Evolutionary conservation across 2,888 invertebrate species (phyloP), one percentile per base, ranked within the genome.

Genomic region (Folsomia candida): DNA sequence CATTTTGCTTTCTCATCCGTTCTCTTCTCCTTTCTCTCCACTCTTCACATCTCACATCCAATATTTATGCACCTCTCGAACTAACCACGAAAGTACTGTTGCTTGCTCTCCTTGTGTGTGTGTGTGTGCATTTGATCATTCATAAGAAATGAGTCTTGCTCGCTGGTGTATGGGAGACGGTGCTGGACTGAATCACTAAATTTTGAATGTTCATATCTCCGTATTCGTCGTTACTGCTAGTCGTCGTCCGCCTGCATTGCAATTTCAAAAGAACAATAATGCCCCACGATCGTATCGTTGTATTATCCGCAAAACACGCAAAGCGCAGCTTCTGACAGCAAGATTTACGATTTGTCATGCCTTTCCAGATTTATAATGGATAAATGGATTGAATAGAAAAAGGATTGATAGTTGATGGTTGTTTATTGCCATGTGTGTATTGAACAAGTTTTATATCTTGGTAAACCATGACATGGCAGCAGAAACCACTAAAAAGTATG

Each of bases 311-410:
- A 59, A 51, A 54, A 47, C 68, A 68, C 68, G 63, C 62, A 57
- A 67, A 68, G 63, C 62, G 54, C 63, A 68, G 60, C 51, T 51
- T 28, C 51, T 47, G 51, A 64, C 54, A 59, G 51, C 28, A 65
- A 69, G 69, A 69, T 69, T 69, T 69, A 69, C 63, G 57, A 64
- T 69, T 63, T 69, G 69, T 69, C 69, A 63, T 64, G 20, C 27
- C 27, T 28, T 24, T 20, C 27, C 20, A 28, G 29, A 28, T 61
- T 61, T 61, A 67, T 71, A 70, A 73, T 71, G 73, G 73, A 71
- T 66, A 57, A 67, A 64, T 64, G 64, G 64, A 64, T 64, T 64
- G 67, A 58, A 60, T 69, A 61, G 67, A 70, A 64, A 54, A n/a
- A 54, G 54, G 54, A 54, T 54, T 54, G 54, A 54, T 54, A 22